phyloP scores from a whole-genome alignment of 2,113 vertebrate species.

The Clarias batrachus region DNA sequence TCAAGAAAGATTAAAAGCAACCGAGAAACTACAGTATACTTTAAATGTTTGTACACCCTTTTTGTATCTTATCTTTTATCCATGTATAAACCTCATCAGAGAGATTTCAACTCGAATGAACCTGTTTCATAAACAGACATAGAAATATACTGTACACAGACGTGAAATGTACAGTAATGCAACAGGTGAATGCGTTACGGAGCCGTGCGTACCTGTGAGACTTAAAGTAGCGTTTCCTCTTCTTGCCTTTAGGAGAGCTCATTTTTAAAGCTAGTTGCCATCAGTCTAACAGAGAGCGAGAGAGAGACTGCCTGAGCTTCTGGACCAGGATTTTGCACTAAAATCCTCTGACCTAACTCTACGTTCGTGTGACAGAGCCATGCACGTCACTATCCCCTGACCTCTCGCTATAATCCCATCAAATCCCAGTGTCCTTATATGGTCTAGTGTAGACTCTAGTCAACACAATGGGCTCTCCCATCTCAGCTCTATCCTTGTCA shows the following conservation, averaged over 20 bases:
- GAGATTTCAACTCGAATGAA: not conserved
- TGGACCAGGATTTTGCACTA: conserved; percentile 8
- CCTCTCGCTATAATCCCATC: conserved; percentile 50
- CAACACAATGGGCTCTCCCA: conserved; percentile 5
- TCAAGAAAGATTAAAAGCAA: no score
- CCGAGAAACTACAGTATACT: no score
- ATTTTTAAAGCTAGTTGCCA: conserved; percentile 30
- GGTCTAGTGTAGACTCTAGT: conserved; percentile 1
- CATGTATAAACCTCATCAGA: not conserved
- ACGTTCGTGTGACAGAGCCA: conserved; percentile 26
- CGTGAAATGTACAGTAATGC: no score
- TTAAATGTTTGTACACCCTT: not conserved
- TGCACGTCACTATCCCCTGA: conserved; percentile 39
- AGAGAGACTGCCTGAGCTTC: conserved; percentile 5
- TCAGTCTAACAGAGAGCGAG: conserved; percentile 8
- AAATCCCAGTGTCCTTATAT: conserved; percentile 45
- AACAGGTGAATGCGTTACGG: not conserved
- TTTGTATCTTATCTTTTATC: not conserved
- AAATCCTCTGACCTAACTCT: conserved; percentile 17
- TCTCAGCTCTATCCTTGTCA: not conserved
- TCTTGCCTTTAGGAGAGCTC: conserved; percentile 52
- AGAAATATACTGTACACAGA: not conserved
- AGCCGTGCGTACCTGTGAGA: conserved; percentile 45
- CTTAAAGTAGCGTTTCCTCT: conserved; percentile 52
- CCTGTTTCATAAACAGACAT: not conserved